Evolutionary conservation across 2,113 vertebrate species (phyloP), one percentile per base, ranked within the genome.

Genomic region (Rhizomys pruinosus): DNA sequence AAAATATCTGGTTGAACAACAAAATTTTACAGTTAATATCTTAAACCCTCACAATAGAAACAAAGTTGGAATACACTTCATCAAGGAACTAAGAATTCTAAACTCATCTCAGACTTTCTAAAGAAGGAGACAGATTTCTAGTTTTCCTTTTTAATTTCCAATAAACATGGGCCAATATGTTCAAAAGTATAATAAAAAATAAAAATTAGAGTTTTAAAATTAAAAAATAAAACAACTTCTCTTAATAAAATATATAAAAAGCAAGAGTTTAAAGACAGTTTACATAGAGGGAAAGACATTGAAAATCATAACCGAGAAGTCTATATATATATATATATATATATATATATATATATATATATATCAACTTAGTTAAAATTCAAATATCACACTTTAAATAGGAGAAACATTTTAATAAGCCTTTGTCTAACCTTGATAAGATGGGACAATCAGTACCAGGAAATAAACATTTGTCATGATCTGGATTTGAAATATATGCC

Each of bases 141-240:
- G 6, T 11, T 52, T 52, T 52, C 11, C 47, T 11, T 69, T 73
- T 78, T 59, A 57, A 57, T 5, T 72, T 84, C 74, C 59, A 81
- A 59, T 69, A 79, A 25, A 37, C 47, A 90, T 32, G n/a, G 25
- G 64, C 3, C n/a, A 87, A 17, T 79, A 81, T 84, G 63, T 95
- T n/a, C 15, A 84, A 39, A 89, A 72, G 23, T 57, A 87, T 1
- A 78, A 42, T 77, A 76, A 94, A 69, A 87, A 66, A 29, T 37
- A 63, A 88, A 93, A 93, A 59, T 55, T 44, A 42, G 64, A 84
- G 61, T 90, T 76, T n/a, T n/a, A n/a, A n/a, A n/a, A n/a, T n/a
- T n/a, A n/a, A n/a, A n/a, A n/a, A n/a, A n/a, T n/a, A n/a, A n/a
- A n/a, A n/a, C n/a, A n/a, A n/a, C 47, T 52, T 52, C 11, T 52